Conservation (phyloP, 2,797 vertebrate species). For the Nannoperca australis region DNA sequence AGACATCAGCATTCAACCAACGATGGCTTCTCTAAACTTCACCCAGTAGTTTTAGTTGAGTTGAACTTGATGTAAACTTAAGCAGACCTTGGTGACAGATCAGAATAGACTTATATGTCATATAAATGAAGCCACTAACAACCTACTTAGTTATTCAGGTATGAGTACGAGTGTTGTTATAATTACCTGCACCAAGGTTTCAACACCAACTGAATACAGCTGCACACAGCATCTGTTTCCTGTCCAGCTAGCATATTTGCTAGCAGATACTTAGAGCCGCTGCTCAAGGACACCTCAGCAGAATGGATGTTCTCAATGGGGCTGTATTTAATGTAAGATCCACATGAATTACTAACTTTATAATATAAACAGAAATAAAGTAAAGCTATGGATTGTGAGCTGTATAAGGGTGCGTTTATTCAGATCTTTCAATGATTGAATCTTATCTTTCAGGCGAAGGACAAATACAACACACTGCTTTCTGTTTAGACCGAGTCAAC, state of each 20-base stretch:
- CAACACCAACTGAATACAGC: not conserved
- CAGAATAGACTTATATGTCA: not conserved
- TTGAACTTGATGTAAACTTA: not conserved
- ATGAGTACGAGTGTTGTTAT: not conserved
- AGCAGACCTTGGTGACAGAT: not conserved
- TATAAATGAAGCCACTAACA: not conserved
- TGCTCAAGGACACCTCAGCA: not conserved
- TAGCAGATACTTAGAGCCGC: not conserved
- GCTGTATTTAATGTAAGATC: not conserved
- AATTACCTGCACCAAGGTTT: not conserved
- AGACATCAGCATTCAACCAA: not conserved
- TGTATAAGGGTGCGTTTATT: not conserved
- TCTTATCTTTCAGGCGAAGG: not conserved
- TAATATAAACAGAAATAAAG: not conserved
- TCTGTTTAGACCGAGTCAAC: not conserved
- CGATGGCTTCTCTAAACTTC: not conserved
- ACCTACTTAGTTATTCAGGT: not conserved
- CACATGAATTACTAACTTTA: not conserved
- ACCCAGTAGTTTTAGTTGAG: not conserved
- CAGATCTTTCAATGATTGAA: not conserved
- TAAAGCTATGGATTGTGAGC: too few relatives aligned
- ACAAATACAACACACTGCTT: not conserved
- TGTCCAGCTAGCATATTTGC: not conserved
- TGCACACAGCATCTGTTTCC: not conserved
- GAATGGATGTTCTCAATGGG: not conserved